phyloP scores from a whole-genome alignment of 2,113 vertebrate genomes.

The Platysternon megacephalum region DNA sequence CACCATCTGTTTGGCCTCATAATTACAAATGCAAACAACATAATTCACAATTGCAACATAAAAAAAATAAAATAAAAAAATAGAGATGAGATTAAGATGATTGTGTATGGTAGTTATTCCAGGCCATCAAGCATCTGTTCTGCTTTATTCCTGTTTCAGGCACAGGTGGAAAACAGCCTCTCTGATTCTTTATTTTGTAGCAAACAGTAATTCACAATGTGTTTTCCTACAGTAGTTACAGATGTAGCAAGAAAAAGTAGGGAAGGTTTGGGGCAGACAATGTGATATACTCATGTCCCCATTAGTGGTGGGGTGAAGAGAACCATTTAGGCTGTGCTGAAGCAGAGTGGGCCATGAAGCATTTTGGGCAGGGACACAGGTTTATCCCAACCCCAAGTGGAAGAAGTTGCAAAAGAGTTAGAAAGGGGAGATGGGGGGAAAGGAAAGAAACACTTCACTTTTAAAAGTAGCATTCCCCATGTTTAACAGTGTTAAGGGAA shows the following conservation, averaged over 20 bases:
- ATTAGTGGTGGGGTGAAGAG: neutral
- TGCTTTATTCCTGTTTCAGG: constrained; percentile 3
- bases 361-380: neutral
- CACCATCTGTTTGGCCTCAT: constrained; percentile 58
- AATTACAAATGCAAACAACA: constrained; percentile 49
- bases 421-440: neutral
- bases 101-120: constrained; percentile 21
- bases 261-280: neutral
- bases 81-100: neutral
- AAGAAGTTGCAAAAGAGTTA: neutral
- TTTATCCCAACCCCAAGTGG: neutral
- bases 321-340: neutral
- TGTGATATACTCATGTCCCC: neutral
- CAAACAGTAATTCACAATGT: neutral
- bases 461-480: neutral
- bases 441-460: neutral
- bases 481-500: neutral
- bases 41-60: constrained; percentile 42
- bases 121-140: constrained; percentile 25
- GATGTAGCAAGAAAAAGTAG: accelerated
- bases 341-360: neutral
- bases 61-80: neutral
- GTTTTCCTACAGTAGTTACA: neutral
- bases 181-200: constrained; percentile 8
- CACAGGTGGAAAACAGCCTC: neutral